These are phyloP conservation scores for Heliconius ethilla DNA, from an alignment of 2,888 invertebrate genomes.

Conservation along the genomic window DNA sequence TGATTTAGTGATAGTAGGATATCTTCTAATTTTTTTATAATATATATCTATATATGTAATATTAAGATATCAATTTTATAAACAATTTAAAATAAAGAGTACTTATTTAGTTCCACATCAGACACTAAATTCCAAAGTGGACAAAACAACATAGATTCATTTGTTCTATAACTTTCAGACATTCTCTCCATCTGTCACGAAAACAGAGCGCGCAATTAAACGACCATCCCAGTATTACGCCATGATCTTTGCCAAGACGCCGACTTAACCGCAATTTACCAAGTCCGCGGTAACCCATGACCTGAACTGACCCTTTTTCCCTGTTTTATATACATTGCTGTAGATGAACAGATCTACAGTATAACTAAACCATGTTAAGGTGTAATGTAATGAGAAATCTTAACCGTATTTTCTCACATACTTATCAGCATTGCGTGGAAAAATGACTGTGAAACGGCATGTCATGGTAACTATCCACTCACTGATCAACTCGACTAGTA, in stretches of 20 bases:
- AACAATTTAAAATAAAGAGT: not conserved
- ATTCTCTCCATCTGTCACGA: conserved; percentile 56
- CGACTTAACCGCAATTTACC: conserved; percentile 43
- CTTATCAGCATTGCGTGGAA: conserved; percentile 54
- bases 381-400: conserved; percentile 49
- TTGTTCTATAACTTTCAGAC: conserved; percentile 43
- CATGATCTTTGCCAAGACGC: conserved; percentile 56
- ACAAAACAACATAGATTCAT: conserved; percentile 12
- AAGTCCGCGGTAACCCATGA: conserved; percentile 48
- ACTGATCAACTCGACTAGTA: conserved; percentile 55
- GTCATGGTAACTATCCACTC: conserved; percentile 64
- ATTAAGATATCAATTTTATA: not conserved
- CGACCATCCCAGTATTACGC: conserved; percentile 64
- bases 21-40: not conserved
- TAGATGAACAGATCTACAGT: not conserved
- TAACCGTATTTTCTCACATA: conserved; percentile 41
- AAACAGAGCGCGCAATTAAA: conserved; percentile 69
- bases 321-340: conserved; percentile 47
- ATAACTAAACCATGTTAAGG: conserved; percentile 29
- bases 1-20: no score
- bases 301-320: conserved; percentile 45
- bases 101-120: not conserved
- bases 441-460: conserved; percentile 64
- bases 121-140: not conserved
- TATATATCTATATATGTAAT: not conserved